phyloP scores from a whole-genome alignment of 2,797 vertebrate species.

The Gila robusta region DNA sequence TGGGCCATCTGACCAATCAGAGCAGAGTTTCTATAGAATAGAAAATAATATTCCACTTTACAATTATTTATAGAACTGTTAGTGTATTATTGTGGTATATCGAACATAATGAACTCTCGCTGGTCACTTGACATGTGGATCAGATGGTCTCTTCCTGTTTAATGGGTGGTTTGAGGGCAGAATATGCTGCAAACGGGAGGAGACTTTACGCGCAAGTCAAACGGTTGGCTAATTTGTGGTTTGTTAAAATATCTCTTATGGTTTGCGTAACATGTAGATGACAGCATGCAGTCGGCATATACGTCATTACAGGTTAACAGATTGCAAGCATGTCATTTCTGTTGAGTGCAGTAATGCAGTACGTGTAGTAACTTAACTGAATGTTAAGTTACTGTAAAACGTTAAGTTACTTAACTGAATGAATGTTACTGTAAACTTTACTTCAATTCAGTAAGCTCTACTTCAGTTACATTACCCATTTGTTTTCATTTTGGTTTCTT shows the following conservation, averaged over 20 bases:
- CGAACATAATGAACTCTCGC: not conserved
- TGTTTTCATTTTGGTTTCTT: not conserved
- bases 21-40: no score
- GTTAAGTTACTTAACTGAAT: not conserved
- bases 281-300: constrained; percentile 34
- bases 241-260: constrained; percentile 68
- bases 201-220: constrained; percentile 4
- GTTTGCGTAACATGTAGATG: constrained; percentile 65
- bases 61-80: not conserved
- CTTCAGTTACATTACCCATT: not conserved
- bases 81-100: not conserved
- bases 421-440: not conserved
- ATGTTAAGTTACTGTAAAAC: not conserved
- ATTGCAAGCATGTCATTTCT: constrained; percentile 38
- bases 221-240: constrained; percentile 67
- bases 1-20: no score
- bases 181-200: not conserved
- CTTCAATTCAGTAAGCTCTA: not conserved
- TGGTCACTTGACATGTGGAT: not conserved
- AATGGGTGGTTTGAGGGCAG: not conserved
- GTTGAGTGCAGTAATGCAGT: not conserved
- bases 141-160: not conserved
- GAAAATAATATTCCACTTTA: not conserved
- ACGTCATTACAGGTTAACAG: constrained; percentile 65
- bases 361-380: not conserved